phyloP scores from a whole-genome alignment of 2,113 vertebrate species.

The Syngnathus typhle region DNA sequence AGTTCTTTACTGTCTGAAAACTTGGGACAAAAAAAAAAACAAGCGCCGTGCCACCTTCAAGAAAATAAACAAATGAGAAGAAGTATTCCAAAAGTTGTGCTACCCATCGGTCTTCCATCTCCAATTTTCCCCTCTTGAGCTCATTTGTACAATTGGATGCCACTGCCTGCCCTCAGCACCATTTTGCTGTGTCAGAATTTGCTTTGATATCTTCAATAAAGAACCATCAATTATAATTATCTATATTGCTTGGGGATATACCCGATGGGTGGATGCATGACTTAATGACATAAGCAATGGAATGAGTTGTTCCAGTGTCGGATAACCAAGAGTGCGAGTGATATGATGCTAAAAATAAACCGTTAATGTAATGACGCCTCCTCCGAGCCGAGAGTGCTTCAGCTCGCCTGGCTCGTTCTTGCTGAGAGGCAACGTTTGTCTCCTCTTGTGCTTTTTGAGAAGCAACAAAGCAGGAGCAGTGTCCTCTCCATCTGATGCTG shows the following conservation, averaged over 20 bases:
- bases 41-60: conserved; percentile 28
- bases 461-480: neutral
- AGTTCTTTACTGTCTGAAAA: conserved; percentile 72
- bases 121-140: conserved; percentile 37
- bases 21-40: conserved; percentile 43
- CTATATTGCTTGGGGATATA: no score
- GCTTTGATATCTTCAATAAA: conserved; percentile 63
- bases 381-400: neutral
- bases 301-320: neutral
- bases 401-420: neutral
- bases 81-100: conserved; percentile 39
- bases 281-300: neutral
- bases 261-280: neutral
- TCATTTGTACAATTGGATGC: conserved; percentile 61
- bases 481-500: neutral
- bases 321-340: neutral
- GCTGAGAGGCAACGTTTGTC: neutral
- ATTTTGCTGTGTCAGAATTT: conserved; percentile 71
- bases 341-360: neutral
- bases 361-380: neutral
- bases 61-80: conserved; percentile 9
- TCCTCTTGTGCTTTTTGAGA: neutral
- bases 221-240: conserved; percentile 23
- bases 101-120: conserved; percentile 43
- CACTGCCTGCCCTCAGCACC: conserved; percentile 55